Evolutionary conservation across 2,113 vertebrate species (phyloP).

Genomic region (Lontra canadensis): DNA sequence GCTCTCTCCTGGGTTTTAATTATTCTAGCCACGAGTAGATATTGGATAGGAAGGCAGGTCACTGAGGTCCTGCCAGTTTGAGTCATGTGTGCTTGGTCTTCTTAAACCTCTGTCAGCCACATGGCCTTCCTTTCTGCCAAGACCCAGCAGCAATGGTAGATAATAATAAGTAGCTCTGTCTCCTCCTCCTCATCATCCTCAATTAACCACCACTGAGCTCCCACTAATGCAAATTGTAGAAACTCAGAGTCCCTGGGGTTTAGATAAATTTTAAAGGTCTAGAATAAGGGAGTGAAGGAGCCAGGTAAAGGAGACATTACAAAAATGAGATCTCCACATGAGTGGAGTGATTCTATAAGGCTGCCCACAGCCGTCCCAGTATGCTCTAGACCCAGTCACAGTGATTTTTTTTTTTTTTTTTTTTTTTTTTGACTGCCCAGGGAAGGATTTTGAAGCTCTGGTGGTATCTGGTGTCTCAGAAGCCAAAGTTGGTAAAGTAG

Average conservation of each 20-base stretch:
- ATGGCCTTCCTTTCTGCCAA: neutral
- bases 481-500: neutral
- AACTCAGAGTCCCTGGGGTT: neutral
- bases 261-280: neutral
- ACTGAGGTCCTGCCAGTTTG: conserved; percentile 53
- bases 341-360: neutral
- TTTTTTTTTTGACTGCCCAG: neutral
- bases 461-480: neutral
- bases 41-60: conserved; percentile 60
- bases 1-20: conserved; percentile 74
- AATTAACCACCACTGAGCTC: neutral
- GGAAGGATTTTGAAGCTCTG: neutral
- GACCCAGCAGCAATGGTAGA: neutral
- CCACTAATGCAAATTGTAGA: neutral
- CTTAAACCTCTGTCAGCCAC: neutral
- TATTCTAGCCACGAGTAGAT: conserved; percentile 60
- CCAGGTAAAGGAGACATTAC: neutral
- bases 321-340: neutral
- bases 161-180: neutral
- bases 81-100: conserved; percentile 38
- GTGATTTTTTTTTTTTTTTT: neutral
- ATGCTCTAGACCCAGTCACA: neutral
- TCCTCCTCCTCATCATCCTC: neutral
- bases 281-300: neutral
- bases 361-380: neutral